phyloP scores from a whole-genome alignment of 92 coral and sea anemone genomes.

The Paragorgia papillata region DNA sequence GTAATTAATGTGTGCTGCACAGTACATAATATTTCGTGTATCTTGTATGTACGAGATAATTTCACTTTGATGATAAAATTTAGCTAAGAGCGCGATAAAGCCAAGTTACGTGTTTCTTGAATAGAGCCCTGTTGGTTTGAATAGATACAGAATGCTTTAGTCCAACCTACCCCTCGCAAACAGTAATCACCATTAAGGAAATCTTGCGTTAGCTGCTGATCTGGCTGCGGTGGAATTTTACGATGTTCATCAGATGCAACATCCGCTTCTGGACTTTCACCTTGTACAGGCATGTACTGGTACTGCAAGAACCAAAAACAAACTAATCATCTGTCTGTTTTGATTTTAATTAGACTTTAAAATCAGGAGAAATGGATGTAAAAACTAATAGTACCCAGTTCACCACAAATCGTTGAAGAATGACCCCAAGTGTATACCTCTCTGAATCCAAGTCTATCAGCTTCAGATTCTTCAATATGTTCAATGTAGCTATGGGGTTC shows the following conservation, averaged over 20 bases:
- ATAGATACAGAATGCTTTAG: too few species aligned
- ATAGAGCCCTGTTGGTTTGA: too few species aligned
- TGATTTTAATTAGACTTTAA: too few species aligned
- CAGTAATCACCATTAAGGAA: slow-evolving; percentile 91
- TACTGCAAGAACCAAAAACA: not conserved
- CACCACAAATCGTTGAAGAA: not conserved
- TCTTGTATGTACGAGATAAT: too few species aligned
- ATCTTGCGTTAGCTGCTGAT: slow-evolving; percentile 70
- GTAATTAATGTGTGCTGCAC: too few species aligned
- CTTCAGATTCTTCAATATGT: slow-evolving; percentile 74
- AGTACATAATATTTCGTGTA: too few species aligned
- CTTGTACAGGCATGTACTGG: slow-evolving; percentile 27
- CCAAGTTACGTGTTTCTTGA: too few species aligned
- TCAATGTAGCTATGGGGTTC: slow-evolving; percentile 82
- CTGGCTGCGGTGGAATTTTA: slow-evolving; percentile 81
- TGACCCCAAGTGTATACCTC: slow-evolving; percentile 43
- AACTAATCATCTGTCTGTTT: too few species aligned
- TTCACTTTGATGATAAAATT: too few species aligned
- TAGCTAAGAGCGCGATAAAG: too few species aligned
- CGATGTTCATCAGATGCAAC: slow-evolving; percentile 54
- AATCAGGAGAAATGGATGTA: too few species aligned
- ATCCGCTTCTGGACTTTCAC: slow-evolving; percentile 37
- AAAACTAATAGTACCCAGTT: too few species aligned
- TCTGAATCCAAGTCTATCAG: slow-evolving; percentile 58
- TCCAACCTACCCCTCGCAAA: slow-evolving; percentile 84